Evolutionary conservation across 2,797 vertebrate genomes (phyloP).

Genomic region (Otolemur crassicaudatus): DNA sequence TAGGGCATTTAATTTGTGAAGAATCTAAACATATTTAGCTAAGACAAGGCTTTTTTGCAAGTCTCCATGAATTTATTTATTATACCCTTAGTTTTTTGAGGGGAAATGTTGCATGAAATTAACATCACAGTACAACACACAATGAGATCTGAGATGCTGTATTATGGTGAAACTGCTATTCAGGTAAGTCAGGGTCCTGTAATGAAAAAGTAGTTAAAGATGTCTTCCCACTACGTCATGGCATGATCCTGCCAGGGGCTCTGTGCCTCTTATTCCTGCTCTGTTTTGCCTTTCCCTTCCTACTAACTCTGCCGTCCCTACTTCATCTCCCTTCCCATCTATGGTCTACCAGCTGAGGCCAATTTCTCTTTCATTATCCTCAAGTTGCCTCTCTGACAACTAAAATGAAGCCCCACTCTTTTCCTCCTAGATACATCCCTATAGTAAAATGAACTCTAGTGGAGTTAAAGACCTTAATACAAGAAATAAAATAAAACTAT

Average conservation of each 20-base stretch:
- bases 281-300: background rate
- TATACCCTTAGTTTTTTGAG: conserved; percentile 56
- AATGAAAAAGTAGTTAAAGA: background rate
- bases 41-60: conserved; percentile 3
- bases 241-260: background rate
- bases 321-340: background rate
- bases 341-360: background rate
- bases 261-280: background rate
- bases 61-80: conserved; percentile 43
- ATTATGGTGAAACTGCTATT: background rate
- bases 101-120: conserved; percentile 67
- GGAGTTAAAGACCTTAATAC: background rate
- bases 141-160: background rate
- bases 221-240: background rate
- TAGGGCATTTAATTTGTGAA: conserved; percentile 45
- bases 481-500: background rate
- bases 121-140: background rate
- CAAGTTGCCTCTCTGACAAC: background rate
- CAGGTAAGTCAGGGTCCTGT: background rate
- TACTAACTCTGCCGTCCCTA: background rate
- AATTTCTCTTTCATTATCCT: background rate
- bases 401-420: background rate
- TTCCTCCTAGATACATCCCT: background rate
- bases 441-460: background rate
- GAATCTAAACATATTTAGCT: background rate